Base-by-base conservation (phyloP, 2,888 invertebrate genomes). In the Dinocampus coccinellae region DNA sequence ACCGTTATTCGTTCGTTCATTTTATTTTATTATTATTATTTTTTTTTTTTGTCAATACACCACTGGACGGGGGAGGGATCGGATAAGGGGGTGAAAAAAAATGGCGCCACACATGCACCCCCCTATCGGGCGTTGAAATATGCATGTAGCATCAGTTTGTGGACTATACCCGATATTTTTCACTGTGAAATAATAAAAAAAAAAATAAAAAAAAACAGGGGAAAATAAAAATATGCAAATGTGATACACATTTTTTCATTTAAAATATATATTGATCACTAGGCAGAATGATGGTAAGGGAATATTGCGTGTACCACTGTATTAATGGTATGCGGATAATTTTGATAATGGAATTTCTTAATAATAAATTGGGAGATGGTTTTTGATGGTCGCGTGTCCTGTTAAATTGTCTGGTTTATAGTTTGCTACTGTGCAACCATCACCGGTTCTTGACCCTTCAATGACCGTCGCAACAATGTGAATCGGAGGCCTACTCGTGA, bases 401-500 rank as follows among this genome's bases (percentile, higher is more conserved):
- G 79, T 80, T 79, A 65, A 75, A 74, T 79, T n/a, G n/a, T n/a
- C n/a, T n/a, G n/a, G n/a, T n/a, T n/a, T n/a, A n/a, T n/a, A n/a
- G n/a, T n/a, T n/a, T n/a, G n/a, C n/a, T n/a, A n/a, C n/a, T n/a
- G n/a, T n/a, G n/a, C n/a, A n/a, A n/a, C n/a, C n/a, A n/a, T n/a
- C n/a, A n/a, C 83, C 83, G 83, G 84, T 84, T 85, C 83, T 81
- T 83, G 83, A 84, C 83, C 82, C 78, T 79, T 55, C 80, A 82
- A 82, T 47, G 47, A 47, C 47, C 42, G 42, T 47, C 4, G 47
- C 16, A 16, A 47, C 16, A 7, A 47, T 47, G 16, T 47, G 16
- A 16, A 47, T 20, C 16, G 3, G 77, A 39, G 52, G 58, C 52
- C 70, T 65, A 70, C 60, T 64, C 52, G 69, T 80, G 82, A 83